Evolutionary conservation across 2,888 invertebrate species (phyloP), one percentile per base, ranked within the genome.

Genomic region (Polydesmus complanatus): DNA sequence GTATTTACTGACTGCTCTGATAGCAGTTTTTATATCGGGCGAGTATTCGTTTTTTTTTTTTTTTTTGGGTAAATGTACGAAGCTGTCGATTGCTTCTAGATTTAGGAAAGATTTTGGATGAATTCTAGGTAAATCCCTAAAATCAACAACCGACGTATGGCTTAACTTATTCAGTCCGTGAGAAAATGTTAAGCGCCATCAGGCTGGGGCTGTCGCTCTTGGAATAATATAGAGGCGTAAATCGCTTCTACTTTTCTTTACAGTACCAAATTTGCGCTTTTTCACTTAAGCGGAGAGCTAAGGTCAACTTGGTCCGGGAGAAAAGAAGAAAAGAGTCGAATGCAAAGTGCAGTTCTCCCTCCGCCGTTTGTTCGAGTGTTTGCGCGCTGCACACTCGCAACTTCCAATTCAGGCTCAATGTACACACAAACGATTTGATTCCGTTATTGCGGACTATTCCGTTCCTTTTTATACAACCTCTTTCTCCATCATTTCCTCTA

Each of bases 51-150:
- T 18, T 18, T 47, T 47, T 11, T 47, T 47, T 47, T 54, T 54
- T 54, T 22, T 54, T 18, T 54, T 54, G 5, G 23, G 26, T 14
- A 37, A 37, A 5, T 37, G 5, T 5, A 37, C 23, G 22, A 54
- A 52, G 18, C 27, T 54, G 18, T 48, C 60, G 53, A 60, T 60
- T 60, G 60, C 54, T 55, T 60, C 60, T 49, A 55, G 60, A 60
- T 60, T 60, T 60, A 55, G 54, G 55, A 48, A 37, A 55, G 60
- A 55, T 60, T 55, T 60, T 37, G 18, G 37, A 49, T 26, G 54
- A 60, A 60, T 55, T 54, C 23, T 48, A 27, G 37, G 37, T 53
- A 60, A 60, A 60, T 54, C 60, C 55, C 54, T 60, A 60, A 60
- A 60, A 55, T 60, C 54, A 60, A 60, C 60, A 60, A 19, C 18